Evolutionary conservation across 1,140 invertebrate genomes (phyloP).

Genomic region (Lepidotrigona ventralis): DNA sequence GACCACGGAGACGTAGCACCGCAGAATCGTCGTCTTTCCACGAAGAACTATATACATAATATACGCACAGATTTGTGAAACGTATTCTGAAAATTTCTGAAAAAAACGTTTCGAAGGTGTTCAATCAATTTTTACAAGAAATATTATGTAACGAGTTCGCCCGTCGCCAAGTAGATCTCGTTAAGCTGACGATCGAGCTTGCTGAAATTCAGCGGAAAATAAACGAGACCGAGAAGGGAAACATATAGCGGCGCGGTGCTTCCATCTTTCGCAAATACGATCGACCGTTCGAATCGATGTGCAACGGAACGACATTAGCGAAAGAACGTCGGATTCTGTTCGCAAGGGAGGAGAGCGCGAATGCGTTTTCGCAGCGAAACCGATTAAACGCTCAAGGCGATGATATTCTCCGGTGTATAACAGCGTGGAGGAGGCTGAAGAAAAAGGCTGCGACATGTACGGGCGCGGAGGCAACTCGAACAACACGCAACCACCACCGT

Average conservation of each 20-base stretch:
- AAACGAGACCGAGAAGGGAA: not conserved
- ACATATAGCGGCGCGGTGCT: not conserved
- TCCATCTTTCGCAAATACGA: slow-evolving; percentile 24
- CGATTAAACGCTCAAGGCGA: slow-evolving; percentile 38
- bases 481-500: slow-evolving; percentile 74
- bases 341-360: slow-evolving; percentile 8
- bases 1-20: slow-evolving; percentile 55
- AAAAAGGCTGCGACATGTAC: slow-evolving; percentile 56
- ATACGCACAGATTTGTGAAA: slow-evolving; percentile 28
- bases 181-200: not conserved
- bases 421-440: slow-evolving; percentile 47
- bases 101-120: not conserved
- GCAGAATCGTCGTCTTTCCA: slow-evolving; percentile 50
- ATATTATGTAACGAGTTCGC: not conserved
- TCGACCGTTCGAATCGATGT: slow-evolving; percentile 54
- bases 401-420: slow-evolving; percentile 58
- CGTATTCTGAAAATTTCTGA: slow-evolving; percentile 11
- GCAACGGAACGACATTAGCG: slow-evolving; percentile 19
- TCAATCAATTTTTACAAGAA: not conserved
- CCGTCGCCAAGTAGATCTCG: not conserved
- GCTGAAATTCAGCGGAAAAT: not conserved
- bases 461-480: slow-evolving; percentile 50
- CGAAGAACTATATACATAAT: slow-evolving; percentile 40
- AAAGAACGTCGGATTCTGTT: slow-evolving; percentile 28
- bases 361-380: slow-evolving; percentile 15